Percentiles rank a stretch among this genome's conserved stretches.
These are phyloP conservation scores for Micronycteris hirsuta DNA, from an alignment of 2,113 vertebrate species.

Conservation along the genomic window DNA sequence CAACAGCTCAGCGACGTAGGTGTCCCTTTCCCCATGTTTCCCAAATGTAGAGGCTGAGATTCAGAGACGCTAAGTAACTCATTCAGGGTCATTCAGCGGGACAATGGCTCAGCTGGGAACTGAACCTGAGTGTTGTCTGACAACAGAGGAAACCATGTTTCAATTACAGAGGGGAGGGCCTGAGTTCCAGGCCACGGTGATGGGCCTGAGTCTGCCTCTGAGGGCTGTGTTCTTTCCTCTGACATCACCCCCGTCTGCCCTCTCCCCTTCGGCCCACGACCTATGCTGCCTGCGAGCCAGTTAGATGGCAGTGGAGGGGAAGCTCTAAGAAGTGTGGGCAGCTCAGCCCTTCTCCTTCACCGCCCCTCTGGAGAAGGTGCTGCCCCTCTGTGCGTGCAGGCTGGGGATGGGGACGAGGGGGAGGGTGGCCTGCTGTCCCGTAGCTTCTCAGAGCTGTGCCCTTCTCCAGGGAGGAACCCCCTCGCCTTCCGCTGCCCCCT, in stretches of 20 bases:
- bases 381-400: no score
- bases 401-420: neutral
- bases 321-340: neutral
- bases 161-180: neutral
- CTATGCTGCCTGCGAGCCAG: neutral
- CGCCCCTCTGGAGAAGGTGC: neutral
- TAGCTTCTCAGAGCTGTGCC: neutral
- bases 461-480: neutral
- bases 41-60: neutral
- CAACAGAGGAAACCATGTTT: neutral
- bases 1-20: neutral
- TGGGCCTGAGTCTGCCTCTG: neutral
- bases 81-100: neutral
- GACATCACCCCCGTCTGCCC: fast-evolving
- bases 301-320: neutral
- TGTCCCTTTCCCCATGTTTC: neutral
- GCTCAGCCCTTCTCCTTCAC: neutral
- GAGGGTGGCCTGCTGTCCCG: neutral
- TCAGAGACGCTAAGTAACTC: neutral
- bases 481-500: neutral
- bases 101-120: neutral
- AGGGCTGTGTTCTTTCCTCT: neutral
- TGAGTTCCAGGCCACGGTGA: neutral
- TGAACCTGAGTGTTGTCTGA: neutral
- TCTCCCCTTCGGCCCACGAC: neutral